Evolutionary conservation across 2,888 invertebrate genomes (phyloP), one percentile per base, ranked within the genome.

Genomic region (Galeopsomyia nigrocyanea): DNA sequence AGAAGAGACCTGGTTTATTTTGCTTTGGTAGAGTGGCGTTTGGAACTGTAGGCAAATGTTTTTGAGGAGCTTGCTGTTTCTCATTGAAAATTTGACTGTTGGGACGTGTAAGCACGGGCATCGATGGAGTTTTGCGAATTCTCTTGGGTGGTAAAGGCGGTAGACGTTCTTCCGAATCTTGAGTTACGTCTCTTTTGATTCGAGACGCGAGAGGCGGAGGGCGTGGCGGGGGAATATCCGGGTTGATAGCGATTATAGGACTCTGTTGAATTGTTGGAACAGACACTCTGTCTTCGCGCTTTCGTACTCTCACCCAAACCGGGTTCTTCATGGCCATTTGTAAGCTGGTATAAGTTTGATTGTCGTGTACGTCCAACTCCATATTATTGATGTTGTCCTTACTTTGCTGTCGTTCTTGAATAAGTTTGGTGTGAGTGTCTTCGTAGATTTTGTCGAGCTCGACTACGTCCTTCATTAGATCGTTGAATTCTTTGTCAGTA

Each of bases 281-380:
- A 7, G 82, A 80, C 57, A 84, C 84, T 1, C 86, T 80, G 47
- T 87, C 86, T 31, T 85, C 81, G 3, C 88, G 88, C 75, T 16
- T 56, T 88, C 86, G 50, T 55, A 7, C 39, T 39, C 13, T 39
- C 87, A 71, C 71, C 26, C 89, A 88, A 1, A 94, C 87, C 0
- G 95, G 95, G 86, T 95, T 95, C 84, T 92, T 94, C 87, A 95
- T 95, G 0, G 95, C 95, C 82, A 94, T 89, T 82, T 95, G 95
- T 66, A 95, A 87, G 82, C 95, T 95, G 0, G 94, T 93, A 81
- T 95, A 95, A 0, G 94, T 94, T 72, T 93, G 92, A 47, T 92
- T 90, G 80, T 95, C 95, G 53, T 91, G 91, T 76, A 93, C 93
- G 55, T 92, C 92, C 0, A 88, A 79, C 57, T 91, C 91, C 84